These are phyloP conservation scores for Triops cancriformis DNA, from an alignment of 1,140 invertebrate genomes.

Conservation along the genomic window DNA sequence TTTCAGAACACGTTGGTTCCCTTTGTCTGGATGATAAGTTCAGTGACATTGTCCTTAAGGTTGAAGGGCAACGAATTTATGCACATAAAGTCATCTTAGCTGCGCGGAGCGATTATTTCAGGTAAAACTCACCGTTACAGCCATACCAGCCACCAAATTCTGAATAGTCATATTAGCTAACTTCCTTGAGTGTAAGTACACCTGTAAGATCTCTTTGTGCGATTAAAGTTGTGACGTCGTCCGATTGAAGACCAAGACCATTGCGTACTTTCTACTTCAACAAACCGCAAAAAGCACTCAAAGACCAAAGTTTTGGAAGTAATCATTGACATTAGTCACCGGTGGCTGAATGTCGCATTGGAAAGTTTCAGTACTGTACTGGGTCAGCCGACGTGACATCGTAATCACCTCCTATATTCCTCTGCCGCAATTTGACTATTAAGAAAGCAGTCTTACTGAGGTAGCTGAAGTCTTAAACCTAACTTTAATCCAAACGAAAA, in stretches of 20 bases:
- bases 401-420: no score
- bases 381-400: no score
- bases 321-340: neutral
- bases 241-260: no score
- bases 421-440: no score
- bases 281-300: neutral
- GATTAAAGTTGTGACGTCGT: neutral
- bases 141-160: neutral
- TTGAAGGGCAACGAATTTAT: constrained; percentile 71
- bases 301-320: neutral
- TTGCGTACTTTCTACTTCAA: neutral
- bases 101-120: constrained; percentile 88
- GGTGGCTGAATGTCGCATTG: no score
- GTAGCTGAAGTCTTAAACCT: no score
- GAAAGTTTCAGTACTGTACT: no score
- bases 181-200: neutral
- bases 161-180: neutral
- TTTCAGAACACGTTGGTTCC: constrained; percentile 69
- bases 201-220: neutral
- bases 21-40: constrained; percentile 80
- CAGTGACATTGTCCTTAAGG: constrained; percentile 80
- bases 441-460: no score
- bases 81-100: constrained; percentile 88
- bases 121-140: constrained; percentile 42
- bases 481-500: no score